Base-by-base conservation (phyloP, 1,140 invertebrate species). In the Mesaphorura yosii region DNA sequence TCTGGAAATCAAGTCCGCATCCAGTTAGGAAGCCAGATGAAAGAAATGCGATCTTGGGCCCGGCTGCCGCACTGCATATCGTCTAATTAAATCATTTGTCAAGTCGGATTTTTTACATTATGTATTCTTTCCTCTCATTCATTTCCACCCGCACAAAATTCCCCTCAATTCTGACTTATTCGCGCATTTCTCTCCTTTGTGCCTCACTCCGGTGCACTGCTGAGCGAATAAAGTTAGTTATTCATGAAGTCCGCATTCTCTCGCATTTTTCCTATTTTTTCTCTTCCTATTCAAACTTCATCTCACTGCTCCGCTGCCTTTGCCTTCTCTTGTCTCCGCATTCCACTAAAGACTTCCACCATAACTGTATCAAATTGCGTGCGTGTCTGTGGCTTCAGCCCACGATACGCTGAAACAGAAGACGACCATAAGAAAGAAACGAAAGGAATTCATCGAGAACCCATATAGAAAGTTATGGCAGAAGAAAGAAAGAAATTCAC, bases 81-180 rank as follows among this genome's bases (percentile, higher is more conserved):
- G 42, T 53, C 51, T 53, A 53, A 53, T 53, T 53, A 53, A 53
- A 53, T 53, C 51, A 53, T 53, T 53, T 53, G 51, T 53, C 51
- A 53, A 53, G 51, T 53, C 51, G 51, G 41, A 53, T 53, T 46
- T 53, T 40, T 44, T 53, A 20, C 51, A 29, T 47, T 53, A 31
- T 38, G n/a, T n/a, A n/a, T 53, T 42, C 40, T 42, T 22, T 14
- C 15, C 20, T 10, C n/a, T n/a, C n/a, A n/a, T n/a, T 37, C 12
- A 37, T 37, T 12, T 12, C n/a, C n/a, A 12, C 12, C 34, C n/a
- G n/a, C 12, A 14, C 34, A 14, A 37, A 37, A 37, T 14, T 14
- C 12, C 12, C n/a, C 12, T 12, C n/a, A n/a, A n/a, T n/a, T n/a
- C n/a, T n/a, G n/a, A n/a, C n/a, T n/a, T n/a, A n/a, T n/a, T n/a